phyloP scores from a whole-genome alignment of 2,888 invertebrate genomes.

The Rotaria macrura region DNA sequence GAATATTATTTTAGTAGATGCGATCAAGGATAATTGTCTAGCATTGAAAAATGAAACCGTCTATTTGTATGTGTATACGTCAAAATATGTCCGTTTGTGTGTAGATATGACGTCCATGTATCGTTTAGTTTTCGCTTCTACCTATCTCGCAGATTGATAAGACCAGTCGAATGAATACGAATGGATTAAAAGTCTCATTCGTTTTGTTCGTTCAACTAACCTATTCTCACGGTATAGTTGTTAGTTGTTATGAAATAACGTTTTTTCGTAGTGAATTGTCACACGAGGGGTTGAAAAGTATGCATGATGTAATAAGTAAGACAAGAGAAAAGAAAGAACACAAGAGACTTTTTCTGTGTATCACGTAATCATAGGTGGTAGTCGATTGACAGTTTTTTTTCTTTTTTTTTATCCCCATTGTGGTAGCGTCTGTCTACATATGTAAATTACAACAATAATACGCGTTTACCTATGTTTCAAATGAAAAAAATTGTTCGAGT shows the following conservation, averaged over 20 bases:
- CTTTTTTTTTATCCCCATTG: background rate
- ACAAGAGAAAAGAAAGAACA: background rate
- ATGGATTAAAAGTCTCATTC: background rate
- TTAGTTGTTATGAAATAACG: background rate
- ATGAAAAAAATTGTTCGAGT: slow-evolving; percentile 14
- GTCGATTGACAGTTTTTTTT: background rate
- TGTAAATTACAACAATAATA: background rate
- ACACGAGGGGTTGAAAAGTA: background rate
- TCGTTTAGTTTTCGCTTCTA: background rate
- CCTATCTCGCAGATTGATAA: background rate
- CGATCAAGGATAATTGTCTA: background rate
- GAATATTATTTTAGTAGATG: background rate
- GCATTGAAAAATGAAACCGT: background rate
- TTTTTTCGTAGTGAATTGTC: background rate
- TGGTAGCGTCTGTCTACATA: background rate
- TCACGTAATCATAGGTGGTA: slow-evolving; percentile 7
- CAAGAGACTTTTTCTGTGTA: background rate
- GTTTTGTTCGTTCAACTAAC: background rate
- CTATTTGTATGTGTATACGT: background rate
- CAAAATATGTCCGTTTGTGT: background rate
- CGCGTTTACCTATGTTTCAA: background rate
- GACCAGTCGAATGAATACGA: background rate
- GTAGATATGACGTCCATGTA: background rate
- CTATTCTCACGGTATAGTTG: background rate
- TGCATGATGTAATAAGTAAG: background rate